phyloP scores from a whole-genome alignment of 2,113 vertebrate species.

The Cephalopholis sonnerati region DNA sequence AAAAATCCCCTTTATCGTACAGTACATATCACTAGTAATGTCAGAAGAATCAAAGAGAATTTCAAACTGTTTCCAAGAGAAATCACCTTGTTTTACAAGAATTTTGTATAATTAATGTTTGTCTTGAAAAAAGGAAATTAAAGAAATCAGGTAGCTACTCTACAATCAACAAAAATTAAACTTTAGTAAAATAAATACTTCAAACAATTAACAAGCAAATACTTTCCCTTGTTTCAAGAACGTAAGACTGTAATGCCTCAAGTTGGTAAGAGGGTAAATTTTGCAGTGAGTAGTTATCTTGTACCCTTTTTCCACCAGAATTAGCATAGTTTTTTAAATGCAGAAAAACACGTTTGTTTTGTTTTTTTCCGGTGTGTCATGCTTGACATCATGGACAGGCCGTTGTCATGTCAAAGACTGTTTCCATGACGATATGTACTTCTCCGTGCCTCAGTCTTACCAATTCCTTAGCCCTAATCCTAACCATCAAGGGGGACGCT shows the following conservation, averaged over 20 bases:
- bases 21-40: not conserved
- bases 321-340: too few species aligned
- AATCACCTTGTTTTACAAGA: not conserved
- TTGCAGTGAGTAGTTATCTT: constrained; percentile 15
- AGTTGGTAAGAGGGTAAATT: not conserved
- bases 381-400: too few species aligned
- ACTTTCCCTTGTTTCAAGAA: not conserved
- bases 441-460: too few species aligned
- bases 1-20: not conserved
- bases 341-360: too few species aligned
- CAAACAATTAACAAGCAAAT: not conserved
- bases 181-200: not conserved
- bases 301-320: too few species aligned
- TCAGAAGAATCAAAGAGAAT: not conserved
- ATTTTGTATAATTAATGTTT: not conserved
- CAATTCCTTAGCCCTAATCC: too few species aligned
- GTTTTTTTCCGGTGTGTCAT: too few species aligned
- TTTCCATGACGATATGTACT: too few species aligned
- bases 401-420: too few species aligned
- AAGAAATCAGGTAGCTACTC: not conserved
- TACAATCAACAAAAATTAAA: not conserved
- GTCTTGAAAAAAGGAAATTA: not conserved
- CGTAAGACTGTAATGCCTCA: not conserved
- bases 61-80: not conserved
- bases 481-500: too few species aligned